Percentiles rank a stretch among this genome's conserved stretches.
phyloP scores from a whole-genome alignment of 1,140 invertebrate species.

The Heliconius hermathena region DNA sequence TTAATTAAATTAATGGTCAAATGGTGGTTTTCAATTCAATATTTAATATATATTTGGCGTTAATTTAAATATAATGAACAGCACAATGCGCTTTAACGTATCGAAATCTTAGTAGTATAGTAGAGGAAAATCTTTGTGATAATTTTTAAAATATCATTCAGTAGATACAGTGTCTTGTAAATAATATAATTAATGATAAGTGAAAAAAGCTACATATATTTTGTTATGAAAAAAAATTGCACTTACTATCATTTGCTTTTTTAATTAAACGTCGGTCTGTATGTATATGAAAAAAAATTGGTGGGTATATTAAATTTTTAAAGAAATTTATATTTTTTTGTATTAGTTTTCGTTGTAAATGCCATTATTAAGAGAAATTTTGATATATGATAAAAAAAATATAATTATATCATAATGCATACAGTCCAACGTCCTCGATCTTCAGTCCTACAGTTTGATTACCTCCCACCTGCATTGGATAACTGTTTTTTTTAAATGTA shows the following conservation, averaged over 20 bases:
- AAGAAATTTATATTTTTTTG: background rate
- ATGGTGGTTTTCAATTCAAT: background rate
- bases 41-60: background rate
- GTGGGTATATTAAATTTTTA: background rate
- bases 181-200: slow-evolving; percentile 69
- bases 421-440: background rate
- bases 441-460: background rate
- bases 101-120: slow-evolving; percentile 55
- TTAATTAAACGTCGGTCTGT: background rate
- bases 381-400: background rate
- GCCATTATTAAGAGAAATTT: background rate
- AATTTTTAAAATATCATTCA: slow-evolving; percentile 69
- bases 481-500: slow-evolving; percentile 45
- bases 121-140: slow-evolving; percentile 75
- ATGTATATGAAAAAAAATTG: background rate
- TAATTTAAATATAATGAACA: slow-evolving; percentile 13
- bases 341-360: background rate
- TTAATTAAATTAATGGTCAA: slow-evolving; percentile 6
- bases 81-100: slow-evolving; percentile 50
- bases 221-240: slow-evolving; percentile 71
- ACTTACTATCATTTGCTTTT: slow-evolving; percentile 64
- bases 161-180: slow-evolving; percentile 68
- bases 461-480: slow-evolving; percentile 18
- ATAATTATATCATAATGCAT: slow-evolving; percentile 7
- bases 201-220: slow-evolving; percentile 75